A percentile compares a stretch with the other conserved stretches of the same genome.
phyloP scores from a whole-genome alignment of 2,888 invertebrate species.

The Nycteola revayana region DNA sequence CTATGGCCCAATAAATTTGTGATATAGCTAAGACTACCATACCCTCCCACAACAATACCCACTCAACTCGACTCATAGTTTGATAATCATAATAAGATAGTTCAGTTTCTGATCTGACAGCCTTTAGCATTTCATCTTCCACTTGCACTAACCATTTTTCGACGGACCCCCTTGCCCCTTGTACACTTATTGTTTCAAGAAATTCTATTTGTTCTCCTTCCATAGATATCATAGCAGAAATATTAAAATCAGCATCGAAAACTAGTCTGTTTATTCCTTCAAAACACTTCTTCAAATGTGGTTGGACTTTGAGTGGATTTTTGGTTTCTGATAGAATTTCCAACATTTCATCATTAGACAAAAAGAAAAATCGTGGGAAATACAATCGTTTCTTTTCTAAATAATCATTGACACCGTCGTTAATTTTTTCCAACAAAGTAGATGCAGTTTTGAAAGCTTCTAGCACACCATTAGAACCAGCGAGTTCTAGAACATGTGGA shows the following conservation, averaged over 20 bases:
- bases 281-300: conserved; percentile 93
- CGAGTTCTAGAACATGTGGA: conserved; percentile 84
- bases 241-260: conserved; percentile 87
- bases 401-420: conserved; percentile 91
- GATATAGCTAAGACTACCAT: conserved; percentile 91
- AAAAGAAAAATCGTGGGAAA: conserved; percentile 94
- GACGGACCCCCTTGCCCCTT: conserved; percentile 89
- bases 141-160: conserved; percentile 94
- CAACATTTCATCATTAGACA: conserved; percentile 95
- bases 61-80: conserved; percentile 80
- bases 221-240: conserved; percentile 89
- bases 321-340: conserved; percentile 95
- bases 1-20: conserved; percentile 92
- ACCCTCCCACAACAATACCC: conserved; percentile 91
- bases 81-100: conserved; percentile 85
- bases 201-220: conserved; percentile 87
- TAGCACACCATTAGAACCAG: conserved; percentile 85
- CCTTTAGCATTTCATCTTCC: conserved; percentile 89
- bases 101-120: conserved; percentile 86
- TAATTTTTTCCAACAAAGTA: conserved; percentile 88
- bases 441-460: conserved; percentile 87
- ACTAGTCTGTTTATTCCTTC: conserved; percentile 90
- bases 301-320: conserved; percentile 91
- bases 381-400: conserved; percentile 91
- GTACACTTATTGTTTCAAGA: conserved; percentile 83